These are phyloP conservation scores for Mohoua ochrocephala DNA, from an alignment of 2,113 vertebrate species.

Conservation along the genomic window DNA sequence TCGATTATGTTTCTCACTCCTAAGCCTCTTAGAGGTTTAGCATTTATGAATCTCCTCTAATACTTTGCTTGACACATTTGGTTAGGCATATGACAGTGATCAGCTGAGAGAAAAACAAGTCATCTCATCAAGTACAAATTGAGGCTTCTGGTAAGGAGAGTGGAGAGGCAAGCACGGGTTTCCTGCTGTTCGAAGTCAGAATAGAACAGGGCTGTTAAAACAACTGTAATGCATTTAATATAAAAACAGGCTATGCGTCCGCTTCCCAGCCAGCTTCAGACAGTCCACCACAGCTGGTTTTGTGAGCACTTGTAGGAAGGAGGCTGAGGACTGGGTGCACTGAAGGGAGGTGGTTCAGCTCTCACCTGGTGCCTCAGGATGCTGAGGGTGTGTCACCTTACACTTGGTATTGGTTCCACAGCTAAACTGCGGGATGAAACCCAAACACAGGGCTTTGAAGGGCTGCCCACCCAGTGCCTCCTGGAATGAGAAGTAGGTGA, in stretches of 20 bases:
- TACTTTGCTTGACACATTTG: constrained; percentile 39
- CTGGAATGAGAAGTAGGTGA: not conserved
- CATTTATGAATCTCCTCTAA: constrained; percentile 40
- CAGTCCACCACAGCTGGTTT: not conserved
- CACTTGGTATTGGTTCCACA: not conserved
- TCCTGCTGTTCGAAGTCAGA: not conserved
- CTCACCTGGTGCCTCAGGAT: not conserved
- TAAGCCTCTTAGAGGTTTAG: constrained; percentile 50
- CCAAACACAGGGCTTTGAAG: not conserved
- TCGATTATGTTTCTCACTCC: constrained; percentile 39
- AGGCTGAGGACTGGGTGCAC: not conserved
- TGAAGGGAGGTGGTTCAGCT: not conserved
- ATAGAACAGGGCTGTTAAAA: not conserved
- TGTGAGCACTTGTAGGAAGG: not conserved
- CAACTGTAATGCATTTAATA: not conserved
- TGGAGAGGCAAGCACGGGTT: not conserved
- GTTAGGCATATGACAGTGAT: constrained; percentile 39
- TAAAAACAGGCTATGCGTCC: not conserved
- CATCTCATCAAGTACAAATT: not conserved
- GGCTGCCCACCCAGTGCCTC: not conserved
- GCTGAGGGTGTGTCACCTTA: not conserved
- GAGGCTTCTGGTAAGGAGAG: not conserved
- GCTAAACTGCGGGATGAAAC: not conserved
- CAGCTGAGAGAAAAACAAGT: constrained; percentile 26
- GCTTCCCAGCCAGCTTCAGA: not conserved